Evolutionary conservation across 2,888 invertebrate species (phyloP).

Genomic region (Heliconius cydno): DNA sequence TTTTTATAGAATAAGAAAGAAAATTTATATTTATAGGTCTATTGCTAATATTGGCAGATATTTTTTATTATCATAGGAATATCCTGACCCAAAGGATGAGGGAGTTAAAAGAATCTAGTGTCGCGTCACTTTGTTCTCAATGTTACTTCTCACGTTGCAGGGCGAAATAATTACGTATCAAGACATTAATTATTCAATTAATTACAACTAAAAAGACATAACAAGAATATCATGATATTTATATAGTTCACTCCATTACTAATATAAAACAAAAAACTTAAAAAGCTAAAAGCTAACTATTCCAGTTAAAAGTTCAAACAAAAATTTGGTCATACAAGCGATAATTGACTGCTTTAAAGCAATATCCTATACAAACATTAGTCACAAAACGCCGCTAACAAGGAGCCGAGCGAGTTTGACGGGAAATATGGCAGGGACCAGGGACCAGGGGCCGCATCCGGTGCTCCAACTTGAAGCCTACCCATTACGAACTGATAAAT

Average conservation of each 20-base stretch:
- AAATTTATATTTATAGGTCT: too few species aligned
- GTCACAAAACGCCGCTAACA: conserved; percentile 38
- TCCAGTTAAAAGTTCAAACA: conserved; percentile 11
- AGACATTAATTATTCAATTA: background rate
- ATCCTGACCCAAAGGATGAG: too few species aligned
- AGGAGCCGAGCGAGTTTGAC: conserved; percentile 46
- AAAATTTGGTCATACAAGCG: conserved; percentile 15
- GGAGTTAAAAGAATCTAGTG: too few species aligned
- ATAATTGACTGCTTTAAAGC: conserved; percentile 26
- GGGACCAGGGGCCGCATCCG: conserved; percentile 49
- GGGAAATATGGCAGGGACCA: conserved; percentile 44
- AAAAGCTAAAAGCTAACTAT: background rate
- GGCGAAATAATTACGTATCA: too few species aligned
- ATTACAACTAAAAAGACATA: too few species aligned
- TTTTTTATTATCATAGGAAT: too few species aligned
- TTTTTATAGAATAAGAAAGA: background rate
- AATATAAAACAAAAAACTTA: background rate
- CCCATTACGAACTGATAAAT: conserved; percentile 40
- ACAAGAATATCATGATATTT: background rate
- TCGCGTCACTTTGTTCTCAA: too few species aligned
- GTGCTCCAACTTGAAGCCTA: conserved; percentile 36
- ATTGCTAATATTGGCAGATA: too few species aligned
- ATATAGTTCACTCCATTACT: background rate
- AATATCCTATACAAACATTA: conserved; percentile 38
- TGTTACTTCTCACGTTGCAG: too few species aligned